Evolutionary conservation across 2,888 invertebrate genomes (phyloP), one percentile per base, ranked within the genome.

Genomic region (Drosophila austrosaltans): DNA sequence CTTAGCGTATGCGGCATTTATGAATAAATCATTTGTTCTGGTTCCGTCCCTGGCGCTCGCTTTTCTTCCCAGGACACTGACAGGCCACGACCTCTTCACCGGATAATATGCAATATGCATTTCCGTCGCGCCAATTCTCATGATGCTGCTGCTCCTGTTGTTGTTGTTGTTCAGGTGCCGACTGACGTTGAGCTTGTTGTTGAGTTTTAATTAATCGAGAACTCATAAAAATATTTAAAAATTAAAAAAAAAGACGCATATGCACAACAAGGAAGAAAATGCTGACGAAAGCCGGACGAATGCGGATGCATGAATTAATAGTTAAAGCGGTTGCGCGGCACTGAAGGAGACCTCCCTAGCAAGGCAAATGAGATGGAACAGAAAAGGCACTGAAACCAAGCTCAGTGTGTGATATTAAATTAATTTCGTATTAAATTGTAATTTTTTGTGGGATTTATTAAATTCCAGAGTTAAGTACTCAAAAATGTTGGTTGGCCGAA

Each of bases 181-280:
- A 66, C 39, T 53, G 69, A 36, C 77, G 71, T 64, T 61, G 62
- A 68, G 60, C 64, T 64, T 60, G 62, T 53, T 81, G 83, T 81
- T 74, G 76, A 65, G 76, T 78, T 87, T 87, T 87, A 87, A 87
- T 87, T 82, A 82, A 81, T 87, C 70, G 76, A 68, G 70, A 75
- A 74, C 78, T 77, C 77, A 74, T 72, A 72, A 81, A 79, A 72
- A 65, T 75, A 72, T 75, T 82, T 63, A 70, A 72, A 63, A 66
- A 59, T 57, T 53, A 62, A 68, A 64, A 59, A 59, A 56, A 69
- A 72, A 65, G 53, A 59, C 39, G 28, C 60, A 60, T 56, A 56
- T 36, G 39, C 1, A 48, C 48, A 0, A 25, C 8, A 4, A 25
- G 48, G 12, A 12, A 48, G 22, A 1, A 22, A 36, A 22, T 39